Evolutionary conservation across 2,888 invertebrate genomes (phyloP).

Genomic region (Creontiades dilutus): DNA sequence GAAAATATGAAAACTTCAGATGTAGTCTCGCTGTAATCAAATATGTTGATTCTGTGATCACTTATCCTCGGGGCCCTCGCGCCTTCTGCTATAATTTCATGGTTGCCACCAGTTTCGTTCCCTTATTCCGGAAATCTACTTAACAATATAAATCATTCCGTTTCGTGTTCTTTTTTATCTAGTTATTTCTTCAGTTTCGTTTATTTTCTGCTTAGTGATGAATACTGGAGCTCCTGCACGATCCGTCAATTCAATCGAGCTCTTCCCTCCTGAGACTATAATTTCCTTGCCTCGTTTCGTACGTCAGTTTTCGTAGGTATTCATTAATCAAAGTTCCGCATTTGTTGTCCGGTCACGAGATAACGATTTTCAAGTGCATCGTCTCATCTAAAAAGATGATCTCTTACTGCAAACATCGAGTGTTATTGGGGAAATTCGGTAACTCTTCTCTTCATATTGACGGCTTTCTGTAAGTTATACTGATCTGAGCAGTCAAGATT

Average conservation of each 20-base stretch:
- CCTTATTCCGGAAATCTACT: conserved; percentile 16
- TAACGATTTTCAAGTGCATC: no score
- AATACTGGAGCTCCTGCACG: background rate
- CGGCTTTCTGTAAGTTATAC: no score
- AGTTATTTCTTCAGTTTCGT: background rate
- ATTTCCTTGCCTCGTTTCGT: background rate
- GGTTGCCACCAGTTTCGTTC: background rate
- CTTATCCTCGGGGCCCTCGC: conserved; percentile 20
- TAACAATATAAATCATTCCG: conserved; percentile 55
- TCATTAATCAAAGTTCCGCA: background rate
- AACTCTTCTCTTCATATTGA: no score
- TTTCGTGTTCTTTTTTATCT: conserved; percentile 7
- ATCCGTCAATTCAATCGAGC: background rate
- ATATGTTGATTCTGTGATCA: conserved; percentile 42
- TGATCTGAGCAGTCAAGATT: no score
- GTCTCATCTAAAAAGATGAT: no score
- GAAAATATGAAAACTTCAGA: background rate
- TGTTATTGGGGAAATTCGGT: no score
- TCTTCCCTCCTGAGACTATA: background rate
- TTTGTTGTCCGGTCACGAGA: no score
- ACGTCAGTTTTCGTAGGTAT: background rate
- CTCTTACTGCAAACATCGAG: no score
- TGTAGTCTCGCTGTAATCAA: conserved; percentile 37
- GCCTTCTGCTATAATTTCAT: conserved; percentile 49
- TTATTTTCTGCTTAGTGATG: background rate